Evolutionary conservation across 2,888 invertebrate species (phyloP), one percentile per base, ranked within the genome.

Genomic region (Lasioglossum zephyrum): DNA sequence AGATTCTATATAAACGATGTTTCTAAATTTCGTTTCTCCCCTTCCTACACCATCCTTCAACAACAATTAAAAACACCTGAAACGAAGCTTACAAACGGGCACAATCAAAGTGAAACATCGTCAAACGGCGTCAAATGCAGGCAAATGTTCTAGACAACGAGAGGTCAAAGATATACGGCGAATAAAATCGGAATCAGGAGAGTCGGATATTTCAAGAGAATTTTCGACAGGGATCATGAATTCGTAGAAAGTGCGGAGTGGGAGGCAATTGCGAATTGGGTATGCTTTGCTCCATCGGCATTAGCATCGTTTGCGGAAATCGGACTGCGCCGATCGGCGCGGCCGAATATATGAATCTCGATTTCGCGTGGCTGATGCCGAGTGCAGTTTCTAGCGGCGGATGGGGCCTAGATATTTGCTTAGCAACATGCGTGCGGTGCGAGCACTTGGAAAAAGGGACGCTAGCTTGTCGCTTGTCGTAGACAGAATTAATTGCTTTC

Each of bases 311-410:
- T 90, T 89, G 84, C 88, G 89, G 88, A 91, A 89, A 91, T 85
- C 90, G 85, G 84, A 76, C 87, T 90, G 88, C 90, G 91, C 44
- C 87, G 88, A 87, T 87, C 87, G 85, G 26, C 89, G 77, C 77
- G 86, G 78, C 39, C 81, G 92, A 92, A 92, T 92, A 92, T 87
- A 92, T 92, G 92, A 92, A 92, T 92, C 88, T 87, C 78, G 89
- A 91, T 88, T 72, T 70, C 57, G 75, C 78, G 75, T 53, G 74
- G 36, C 78, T 31, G 69, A 16, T 16, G 63, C 2, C 63, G 57
- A 88, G 82, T 92, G 92, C 92, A 92, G 90, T 92, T 91, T 89
- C 85, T 78, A 82, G 70, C 22, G 74, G 81, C 49, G 75, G 85
- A 73, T 81, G 73, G 83, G 83, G 77, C 87, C 88, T 89, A 89